A percentile compares a stretch with the other conserved stretches of the same genome.
Evolutionary conservation across 2,888 invertebrate genomes (phyloP).

Genomic region (Rhorus exstirpatorius): DNA sequence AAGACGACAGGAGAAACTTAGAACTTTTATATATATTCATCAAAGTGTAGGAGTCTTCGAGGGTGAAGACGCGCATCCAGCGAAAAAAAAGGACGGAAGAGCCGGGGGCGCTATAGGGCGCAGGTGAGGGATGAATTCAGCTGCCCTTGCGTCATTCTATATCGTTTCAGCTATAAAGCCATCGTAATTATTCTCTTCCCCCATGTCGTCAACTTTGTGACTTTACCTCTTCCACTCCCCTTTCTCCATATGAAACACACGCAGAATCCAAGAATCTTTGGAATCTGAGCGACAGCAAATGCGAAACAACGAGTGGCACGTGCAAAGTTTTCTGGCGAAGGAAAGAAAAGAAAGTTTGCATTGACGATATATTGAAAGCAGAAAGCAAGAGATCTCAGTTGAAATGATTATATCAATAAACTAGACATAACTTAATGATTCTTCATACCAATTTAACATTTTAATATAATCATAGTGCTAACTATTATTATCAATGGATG

Average conservation of each 20-base stretch:
- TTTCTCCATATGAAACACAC: neutral
- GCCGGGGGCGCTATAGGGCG: conserved; percentile 59
- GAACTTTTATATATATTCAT: neutral
- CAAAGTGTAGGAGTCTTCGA: conserved; percentile 11
- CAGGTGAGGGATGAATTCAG: conserved; percentile 79
- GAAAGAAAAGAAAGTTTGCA: no score
- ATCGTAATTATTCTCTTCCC: conserved; percentile 74
- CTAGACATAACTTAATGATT: no score
- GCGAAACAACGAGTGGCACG: no score
- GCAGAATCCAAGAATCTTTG: neutral
- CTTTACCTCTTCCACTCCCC: conserved; percentile 5
- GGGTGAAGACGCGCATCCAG: conserved; percentile 38
- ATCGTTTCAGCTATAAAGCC: conserved; percentile 64
- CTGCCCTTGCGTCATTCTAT: conserved; percentile 72
- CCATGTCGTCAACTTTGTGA: neutral
- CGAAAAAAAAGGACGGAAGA: conserved; percentile 5
- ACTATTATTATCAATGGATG: no score
- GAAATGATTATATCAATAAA: no score
- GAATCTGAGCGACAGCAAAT: no score
- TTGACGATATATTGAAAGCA: no score
- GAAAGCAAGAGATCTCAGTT: no score
- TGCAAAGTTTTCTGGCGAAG: no score
- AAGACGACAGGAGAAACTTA: conserved; percentile 45
- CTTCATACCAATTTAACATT: no score
- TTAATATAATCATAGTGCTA: no score